Percentiles rank a stretch among this genome's conserved stretches.
Evolutionary conservation across 2,888 invertebrate species (phyloP).

Genomic region (Microdon myrmicae): DNA sequence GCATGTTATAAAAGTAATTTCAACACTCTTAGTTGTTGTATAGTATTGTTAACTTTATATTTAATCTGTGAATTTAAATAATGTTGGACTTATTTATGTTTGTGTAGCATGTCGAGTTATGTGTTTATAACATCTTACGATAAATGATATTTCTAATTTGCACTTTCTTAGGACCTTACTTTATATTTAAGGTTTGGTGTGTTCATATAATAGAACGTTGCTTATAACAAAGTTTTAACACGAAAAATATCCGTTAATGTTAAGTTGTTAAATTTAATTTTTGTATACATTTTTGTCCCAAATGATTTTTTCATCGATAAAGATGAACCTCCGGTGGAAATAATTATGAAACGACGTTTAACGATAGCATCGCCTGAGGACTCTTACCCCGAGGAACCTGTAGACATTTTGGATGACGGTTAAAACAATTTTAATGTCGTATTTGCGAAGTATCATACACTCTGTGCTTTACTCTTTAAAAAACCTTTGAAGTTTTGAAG

Average conservation of each 20-base stretch:
- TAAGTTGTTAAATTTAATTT: constrained; percentile 20
- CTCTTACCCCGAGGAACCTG: constrained; percentile 58
- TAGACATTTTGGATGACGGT: constrained; percentile 61
- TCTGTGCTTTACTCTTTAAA: background rate
- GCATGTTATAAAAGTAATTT: too few species aligned
- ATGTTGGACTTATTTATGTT: constrained; percentile 13
- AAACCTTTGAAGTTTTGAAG: constrained; percentile 8
- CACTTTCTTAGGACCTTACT: constrained; percentile 41
- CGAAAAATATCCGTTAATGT: background rate
- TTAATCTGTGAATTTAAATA: constrained; percentile 1
- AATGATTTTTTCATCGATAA: constrained; percentile 7
- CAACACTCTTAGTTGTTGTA: too few species aligned
- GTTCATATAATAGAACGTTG: too few species aligned
- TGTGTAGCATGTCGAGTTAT: constrained; percentile 40
- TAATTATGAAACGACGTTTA: constrained; percentile 61
- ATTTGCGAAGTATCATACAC: constrained; percentile 41
- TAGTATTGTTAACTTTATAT: too few species aligned
- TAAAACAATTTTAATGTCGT: constrained; percentile 40
- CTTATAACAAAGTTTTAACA: constrained; percentile 20
- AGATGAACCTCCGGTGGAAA: constrained; percentile 53
- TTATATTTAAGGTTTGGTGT: constrained; percentile 1
- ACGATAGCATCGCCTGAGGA: constrained; percentile 63
- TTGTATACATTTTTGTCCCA: constrained; percentile 18
- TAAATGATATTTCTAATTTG: constrained; percentile 30
- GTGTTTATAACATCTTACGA: constrained; percentile 20